phyloP scores from a whole-genome alignment of 2,888 invertebrate species.

The Philereme vetulata region DNA sequence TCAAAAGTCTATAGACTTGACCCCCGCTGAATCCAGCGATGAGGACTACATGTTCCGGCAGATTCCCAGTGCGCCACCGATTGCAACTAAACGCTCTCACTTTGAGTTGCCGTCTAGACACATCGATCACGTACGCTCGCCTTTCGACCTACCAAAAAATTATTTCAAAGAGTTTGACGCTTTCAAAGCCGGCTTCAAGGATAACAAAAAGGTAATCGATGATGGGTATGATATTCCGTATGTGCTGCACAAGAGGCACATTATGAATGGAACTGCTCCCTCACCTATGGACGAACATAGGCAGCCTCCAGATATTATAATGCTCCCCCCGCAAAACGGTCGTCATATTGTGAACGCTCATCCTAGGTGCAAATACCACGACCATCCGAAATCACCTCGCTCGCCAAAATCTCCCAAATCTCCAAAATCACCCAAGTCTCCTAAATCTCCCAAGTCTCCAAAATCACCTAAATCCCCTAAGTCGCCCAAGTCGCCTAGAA shows the following conservation, averaged over 20 bases:
- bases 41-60: conserved; percentile 91
- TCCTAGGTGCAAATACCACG: conserved; percentile 78
- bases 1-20: conserved; percentile 93
- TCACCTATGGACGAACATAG: conserved; percentile 78
- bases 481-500: conserved; percentile 82
- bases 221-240: conserved; percentile 91
- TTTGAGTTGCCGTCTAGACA: conserved; percentile 85
- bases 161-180: conserved; percentile 88
- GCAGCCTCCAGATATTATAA: conserved; percentile 74
- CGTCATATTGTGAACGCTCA: conserved; percentile 75
- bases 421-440: conserved; percentile 86
- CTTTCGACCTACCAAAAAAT: conserved; percentile 88
- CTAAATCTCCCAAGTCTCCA: conserved; percentile 85
- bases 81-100: conserved; percentile 89
- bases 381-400: conserved; percentile 79
- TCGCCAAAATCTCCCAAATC: conserved; percentile 79
- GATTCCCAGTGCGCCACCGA: conserved; percentile 88
- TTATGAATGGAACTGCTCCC: conserved; percentile 92
- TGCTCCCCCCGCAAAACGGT: conserved; percentile 75
- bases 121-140: conserved; percentile 85
- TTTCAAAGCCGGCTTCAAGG: conserved; percentile 81
- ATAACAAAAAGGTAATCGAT: conserved; percentile 71
- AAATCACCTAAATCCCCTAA: conserved; percentile 84
- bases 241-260: conserved; percentile 91
- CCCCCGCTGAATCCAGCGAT: conserved; percentile 93